Base-by-base conservation (phyloP, 2,888 invertebrate genomes). In the Megaustenia siamemsis region DNA sequence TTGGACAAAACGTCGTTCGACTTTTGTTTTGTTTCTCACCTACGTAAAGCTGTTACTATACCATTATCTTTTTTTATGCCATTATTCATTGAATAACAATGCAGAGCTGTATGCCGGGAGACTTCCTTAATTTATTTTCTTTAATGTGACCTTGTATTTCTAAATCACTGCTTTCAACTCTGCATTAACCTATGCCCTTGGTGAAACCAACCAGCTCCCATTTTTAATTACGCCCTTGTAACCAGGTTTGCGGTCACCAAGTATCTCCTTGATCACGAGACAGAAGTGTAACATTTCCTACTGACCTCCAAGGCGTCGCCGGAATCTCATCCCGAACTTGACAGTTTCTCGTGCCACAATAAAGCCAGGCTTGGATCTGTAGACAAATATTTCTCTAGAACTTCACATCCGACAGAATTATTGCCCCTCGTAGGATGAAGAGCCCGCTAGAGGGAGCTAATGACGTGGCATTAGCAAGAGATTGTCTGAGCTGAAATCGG, bases 401-500 rank as follows among this genome's bases (percentile, higher is more conserved):
- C 82, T 82, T 45, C 82, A 82, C 76, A 53, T 76, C 75, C 66
- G 82, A 82, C 82, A 82, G 82, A 60, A 76, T 76, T 82, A 82
- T 76, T 75, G 66, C 75, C 82, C 73, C 76, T 60, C 15, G 76
- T 35, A 15, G 66, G 43, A 43, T 66, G 76, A 71, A 76, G 82
- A 53, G 75, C 40, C 28, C 1, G 63, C n/a, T 66, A 21, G 76
- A 66, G 75, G 76, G 66, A 75, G 76, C 63, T 63, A 66, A 75
- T 75, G 82, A 66, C 75, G 45, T 75, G 71, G 53, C 66, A 82
- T 82, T 82, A 66, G 38, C 76, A 66, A 21, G 73, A 56, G 66
- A 43, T 76, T 60, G 40, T 73, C 71, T 43, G 82, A 24, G 60
- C 35, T 49, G 32, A 60, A 82, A 73, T 32, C 73, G 28, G 24